Conservation (phyloP, 2,888 invertebrate genomes). For the Lobophora halterata region DNA sequence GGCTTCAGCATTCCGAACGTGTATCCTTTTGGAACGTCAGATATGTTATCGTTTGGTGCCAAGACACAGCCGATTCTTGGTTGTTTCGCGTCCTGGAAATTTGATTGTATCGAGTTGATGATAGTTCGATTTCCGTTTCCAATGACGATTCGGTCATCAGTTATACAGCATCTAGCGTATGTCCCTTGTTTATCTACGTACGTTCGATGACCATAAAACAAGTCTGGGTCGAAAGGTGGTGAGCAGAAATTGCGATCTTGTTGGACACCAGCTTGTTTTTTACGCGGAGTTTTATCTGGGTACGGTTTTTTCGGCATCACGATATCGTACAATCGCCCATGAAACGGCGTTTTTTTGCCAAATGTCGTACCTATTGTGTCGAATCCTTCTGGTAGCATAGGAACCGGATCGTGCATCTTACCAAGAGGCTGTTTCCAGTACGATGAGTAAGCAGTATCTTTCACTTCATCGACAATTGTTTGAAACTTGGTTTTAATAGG, state of each 20-base stretch:
- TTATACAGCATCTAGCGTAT: slow-evolving; percentile 67
- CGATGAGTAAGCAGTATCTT: slow-evolving; percentile 57
- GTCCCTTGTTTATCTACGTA: slow-evolving; percentile 69
- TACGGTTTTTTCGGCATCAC: slow-evolving; percentile 59
- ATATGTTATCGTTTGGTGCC: slow-evolving; percentile 73
- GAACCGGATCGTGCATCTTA: slow-evolving; percentile 48
- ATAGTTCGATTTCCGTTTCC: slow-evolving; percentile 57
- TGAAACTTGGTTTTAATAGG: slow-evolving; percentile 59
- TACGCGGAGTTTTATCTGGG: slow-evolving; percentile 51
- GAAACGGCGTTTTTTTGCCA: slow-evolving; percentile 50
- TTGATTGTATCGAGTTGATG: slow-evolving; percentile 62
- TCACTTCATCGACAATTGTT: slow-evolving; percentile 56
- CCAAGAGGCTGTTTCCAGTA: slow-evolving; percentile 64
- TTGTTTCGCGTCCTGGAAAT: slow-evolving; percentile 53
- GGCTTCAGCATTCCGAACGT: slow-evolving; percentile 66
- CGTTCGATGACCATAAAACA: slow-evolving; percentile 68
- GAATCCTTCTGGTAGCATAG: slow-evolving; percentile 65
- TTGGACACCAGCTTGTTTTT: slow-evolving; percentile 49
- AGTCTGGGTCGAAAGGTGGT: slow-evolving; percentile 62
- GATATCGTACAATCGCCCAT: slow-evolving; percentile 59
- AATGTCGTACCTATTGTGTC: slow-evolving; percentile 52
- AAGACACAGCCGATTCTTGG: slow-evolving; percentile 60
- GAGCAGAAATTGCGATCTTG: slow-evolving; percentile 52
- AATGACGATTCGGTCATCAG: slow-evolving; percentile 52
- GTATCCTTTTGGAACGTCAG: slow-evolving; percentile 64